Evolutionary conservation across 1,140 invertebrate genomes (phyloP), one percentile per base, ranked within the genome.

Genomic region (Druon quercuslanigerum): DNA sequence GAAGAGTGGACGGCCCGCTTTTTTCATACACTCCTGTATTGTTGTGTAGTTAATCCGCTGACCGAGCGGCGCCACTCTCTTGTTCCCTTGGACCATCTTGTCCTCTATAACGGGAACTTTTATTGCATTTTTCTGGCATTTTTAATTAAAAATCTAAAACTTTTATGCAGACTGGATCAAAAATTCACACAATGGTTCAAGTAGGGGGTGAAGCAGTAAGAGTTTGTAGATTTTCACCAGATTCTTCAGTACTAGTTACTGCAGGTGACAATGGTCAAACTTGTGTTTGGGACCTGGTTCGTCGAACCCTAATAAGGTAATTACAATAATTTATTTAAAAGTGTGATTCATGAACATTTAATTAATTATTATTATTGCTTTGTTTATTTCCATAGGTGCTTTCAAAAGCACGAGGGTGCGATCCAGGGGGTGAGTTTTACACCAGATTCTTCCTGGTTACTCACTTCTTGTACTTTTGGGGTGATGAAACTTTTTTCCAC

Each of bases 181-280:
- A 93, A 87, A 90, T 94, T 72, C 92, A 92, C 70, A 93, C 93
- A 13, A 92, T 96, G 87, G 91, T 93, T 40, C 95, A 96, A 89
- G 92, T 93, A 8, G 93, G 93, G 74, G 93, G 94, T 16, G 92
- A 93, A 83, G 91, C 94, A 13, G 94, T 96, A 12, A 89, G 95
- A 83, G 92, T 94, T 16, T 93, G 92, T 74, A 92, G 92, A 84
- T 96, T 96, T 88, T 94, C 95, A 1, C 92, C 93, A 6, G 93
- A 95, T 84, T 95, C 94, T 51, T 92, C 92, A 3, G 86, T 93
- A 52, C 88, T 96, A 17, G 93, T 94, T 5, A 95, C 95, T 16
- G 95, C 94, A 16, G 94, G 95, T 50, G 95, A 96, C 90, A 95
- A 95, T 88, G 95, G 96, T 51, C 93, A 93, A 50, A 90, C 96